Percentiles rank a stretch among this genome's conserved stretches.
These are phyloP conservation scores for Aulostomus chinensis DNA, from an alignment of 2,797 vertebrate species.

Conservation along the genomic window DNA sequence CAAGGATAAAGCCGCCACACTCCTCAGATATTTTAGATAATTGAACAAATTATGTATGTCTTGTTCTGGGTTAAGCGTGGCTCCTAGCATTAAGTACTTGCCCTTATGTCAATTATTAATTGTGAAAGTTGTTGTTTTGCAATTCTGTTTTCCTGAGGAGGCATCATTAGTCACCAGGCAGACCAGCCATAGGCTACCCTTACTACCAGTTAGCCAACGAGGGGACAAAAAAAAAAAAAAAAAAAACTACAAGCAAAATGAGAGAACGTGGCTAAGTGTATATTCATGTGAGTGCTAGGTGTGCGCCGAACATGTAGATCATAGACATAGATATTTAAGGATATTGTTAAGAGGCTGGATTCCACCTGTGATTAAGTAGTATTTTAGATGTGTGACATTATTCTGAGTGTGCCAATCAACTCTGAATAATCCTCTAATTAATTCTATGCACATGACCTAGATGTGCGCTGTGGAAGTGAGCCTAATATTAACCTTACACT, in stretches of 20 bases:
- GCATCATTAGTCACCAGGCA: conserved; percentile 66
- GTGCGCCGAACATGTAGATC: too few species aligned
- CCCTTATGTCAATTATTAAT: conserved; percentile 61
- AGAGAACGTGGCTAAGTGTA: too few species aligned
- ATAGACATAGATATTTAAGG: too few species aligned
- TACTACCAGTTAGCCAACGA: conserved; percentile 37
- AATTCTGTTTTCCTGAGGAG: conserved; percentile 44
- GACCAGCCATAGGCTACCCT: conserved; percentile 43
- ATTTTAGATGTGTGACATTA: too few species aligned
- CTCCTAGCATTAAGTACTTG: conserved; percentile 62
- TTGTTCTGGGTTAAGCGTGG: conserved; percentile 60
- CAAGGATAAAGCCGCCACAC: conserved; percentile 50
- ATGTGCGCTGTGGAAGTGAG: too few species aligned
- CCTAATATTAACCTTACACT: too few species aligned
- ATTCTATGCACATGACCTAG: too few species aligned
- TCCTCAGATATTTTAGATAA: conserved; percentile 75
- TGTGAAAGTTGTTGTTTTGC: conserved; percentile 62
- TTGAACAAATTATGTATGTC: conserved; percentile 74
- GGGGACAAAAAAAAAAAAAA: conserved; percentile 2
- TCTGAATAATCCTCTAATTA: conserved; percentile 13
- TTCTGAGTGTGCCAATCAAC: conserved; percentile 7
- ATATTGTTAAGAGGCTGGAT: too few species aligned
- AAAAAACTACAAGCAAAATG: background rate
- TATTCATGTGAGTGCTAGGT: conserved; percentile 1
- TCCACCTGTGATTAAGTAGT: too few species aligned